Base-by-base conservation (phyloP, 2,113 vertebrate genomes). In the Ardeotis arabs region DNA sequence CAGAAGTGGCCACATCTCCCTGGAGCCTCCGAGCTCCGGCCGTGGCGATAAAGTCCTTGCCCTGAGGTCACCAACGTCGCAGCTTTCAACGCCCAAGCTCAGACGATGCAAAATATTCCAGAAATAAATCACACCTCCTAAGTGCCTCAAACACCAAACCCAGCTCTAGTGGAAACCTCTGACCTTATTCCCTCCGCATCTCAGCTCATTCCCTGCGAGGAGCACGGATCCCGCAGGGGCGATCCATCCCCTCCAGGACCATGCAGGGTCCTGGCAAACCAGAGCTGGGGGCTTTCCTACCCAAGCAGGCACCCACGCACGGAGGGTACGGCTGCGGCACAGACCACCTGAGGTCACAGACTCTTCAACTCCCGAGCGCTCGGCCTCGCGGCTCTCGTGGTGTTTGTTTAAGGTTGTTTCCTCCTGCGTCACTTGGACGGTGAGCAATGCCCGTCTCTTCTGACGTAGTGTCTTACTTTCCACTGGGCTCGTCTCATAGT, bases 221-320 rank as follows among this genome's bases (percentile, higher is more conserved):
- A 20, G 53, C 47, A 33, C 1, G 1, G 62, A 44, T 52, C 35
- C 55, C 7, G 3, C 39, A 17, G 31, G 49, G 75, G 16, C 2
- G 0, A 14, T 39, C 56, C 5, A 31, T 37, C 31, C 4, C 24
- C 23, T 18, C 14, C 1, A 3, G 44, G 45, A 80, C 10, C 21
- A 50, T n/a, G 11, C 25, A 73, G 53, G 31, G 52, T 55, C 21
- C 37, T 7, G 9, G 28, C 37, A 93, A 73, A 55, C 16, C 12
- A 4, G 25, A 56, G 52, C 15, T 31, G 21, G 29, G 66, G 47
- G 12, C 27, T 88, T 45, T 25, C 20, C 58, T 27, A 15, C 6
- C 2, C 29, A 45, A 59, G 37, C 15, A 4, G 1, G 13, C 8
- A 35, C 37, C 53, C 2, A 2, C 41, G 72, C 12, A 1, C 10